Evolutionary conservation across 2,797 vertebrate genomes (phyloP).

Genomic region (Chromis chromis): DNA sequence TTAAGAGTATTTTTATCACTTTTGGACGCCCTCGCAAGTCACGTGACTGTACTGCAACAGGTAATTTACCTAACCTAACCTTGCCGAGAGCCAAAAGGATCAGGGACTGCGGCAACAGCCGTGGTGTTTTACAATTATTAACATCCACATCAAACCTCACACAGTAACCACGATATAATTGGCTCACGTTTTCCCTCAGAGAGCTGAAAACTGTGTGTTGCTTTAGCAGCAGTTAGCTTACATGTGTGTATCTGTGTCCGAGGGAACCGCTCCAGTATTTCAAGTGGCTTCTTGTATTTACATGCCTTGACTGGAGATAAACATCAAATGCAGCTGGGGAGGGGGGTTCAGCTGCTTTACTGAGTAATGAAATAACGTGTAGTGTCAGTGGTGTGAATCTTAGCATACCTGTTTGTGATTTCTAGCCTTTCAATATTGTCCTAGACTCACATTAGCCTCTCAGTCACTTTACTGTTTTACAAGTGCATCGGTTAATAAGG

Average conservation of each 20-base stretch:
- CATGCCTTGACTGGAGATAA: neutral
- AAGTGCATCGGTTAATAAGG: neutral
- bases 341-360: neutral
- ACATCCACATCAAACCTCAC: neutral
- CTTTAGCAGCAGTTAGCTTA: too few relatives aligned
- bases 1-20: neutral
- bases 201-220: neutral
- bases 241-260: neutral
- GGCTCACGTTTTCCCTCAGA: neutral
- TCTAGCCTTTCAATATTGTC: neutral
- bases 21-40: conserved; percentile 28
- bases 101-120: neutral
- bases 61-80: conserved; percentile 26
- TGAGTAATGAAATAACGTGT: neutral
- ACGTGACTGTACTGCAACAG: conserved; percentile 66
- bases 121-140: too few relatives aligned
- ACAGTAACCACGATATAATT: neutral
- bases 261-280: neutral
- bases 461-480: neutral
- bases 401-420: neutral
- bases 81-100: neutral
- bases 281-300: too few relatives aligned
- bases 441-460: neutral
- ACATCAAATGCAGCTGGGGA: neutral
- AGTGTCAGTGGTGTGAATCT: too few relatives aligned